A percentile compares a stretch with the other conserved stretches of the same genome.
phyloP scores from a whole-genome alignment of 2,113 vertebrate genomes.

The Malurus cyaneus region DNA sequence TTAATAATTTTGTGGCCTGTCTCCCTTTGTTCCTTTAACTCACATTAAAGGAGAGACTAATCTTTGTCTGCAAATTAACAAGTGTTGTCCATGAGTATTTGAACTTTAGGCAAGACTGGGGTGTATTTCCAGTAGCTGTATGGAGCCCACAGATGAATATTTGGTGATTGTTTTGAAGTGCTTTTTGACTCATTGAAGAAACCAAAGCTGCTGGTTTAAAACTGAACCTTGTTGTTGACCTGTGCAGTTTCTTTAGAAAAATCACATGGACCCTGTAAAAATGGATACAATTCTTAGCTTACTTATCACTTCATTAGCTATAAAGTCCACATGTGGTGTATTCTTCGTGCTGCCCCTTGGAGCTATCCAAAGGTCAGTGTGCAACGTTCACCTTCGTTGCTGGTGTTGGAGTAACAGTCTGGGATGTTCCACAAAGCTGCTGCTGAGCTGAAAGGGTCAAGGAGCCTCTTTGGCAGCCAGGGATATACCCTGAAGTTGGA shows the following conservation, averaged over 20 bases:
- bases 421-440: neutral
- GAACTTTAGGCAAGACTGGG: neutral
- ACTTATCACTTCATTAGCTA: neutral
- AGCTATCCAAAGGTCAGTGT: neutral
- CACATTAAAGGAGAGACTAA: neutral
- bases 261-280: neutral
- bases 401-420: neutral
- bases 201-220: neutral
- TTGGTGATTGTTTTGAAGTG: neutral
- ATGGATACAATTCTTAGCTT: neutral
- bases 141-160: neutral
- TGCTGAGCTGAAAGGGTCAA: neutral
- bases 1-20: neutral
- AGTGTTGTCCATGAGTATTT: neutral
- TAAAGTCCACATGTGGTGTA: neutral
- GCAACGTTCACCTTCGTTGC: rapidly evolving
- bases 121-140: neutral
- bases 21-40: neutral
- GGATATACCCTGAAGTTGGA: neutral
- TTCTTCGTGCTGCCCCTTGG: neutral
- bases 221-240: neutral
- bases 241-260: neutral
- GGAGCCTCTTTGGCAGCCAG: neutral
- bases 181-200: neutral
- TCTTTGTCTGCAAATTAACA: neutral